Percentiles rank a stretch among this genome's conserved stretches.
Conservation (phyloP, 2,113 vertebrate genomes). For the Sturnus vulgaris region DNA sequence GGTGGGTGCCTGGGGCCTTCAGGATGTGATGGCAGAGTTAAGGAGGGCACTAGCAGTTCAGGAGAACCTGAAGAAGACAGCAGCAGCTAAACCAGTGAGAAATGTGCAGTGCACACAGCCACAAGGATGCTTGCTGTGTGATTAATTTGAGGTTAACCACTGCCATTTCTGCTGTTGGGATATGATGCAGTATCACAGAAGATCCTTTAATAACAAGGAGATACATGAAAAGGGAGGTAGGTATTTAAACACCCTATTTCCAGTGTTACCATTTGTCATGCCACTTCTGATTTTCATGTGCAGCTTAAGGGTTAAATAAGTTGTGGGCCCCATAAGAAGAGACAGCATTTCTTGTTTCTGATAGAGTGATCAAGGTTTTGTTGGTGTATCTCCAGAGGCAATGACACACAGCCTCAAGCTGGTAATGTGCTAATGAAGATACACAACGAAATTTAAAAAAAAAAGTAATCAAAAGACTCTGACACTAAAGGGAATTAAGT, state of each 20-base stretch:
- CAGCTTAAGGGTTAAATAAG: not conserved
- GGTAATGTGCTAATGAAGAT: not conserved
- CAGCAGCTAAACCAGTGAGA: not conserved
- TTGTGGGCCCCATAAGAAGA: not conserved
- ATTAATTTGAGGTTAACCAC: not conserved
- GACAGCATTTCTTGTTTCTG: not conserved
- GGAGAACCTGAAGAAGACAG: not conserved
- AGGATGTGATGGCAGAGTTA: not conserved
- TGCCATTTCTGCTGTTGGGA: not conserved
- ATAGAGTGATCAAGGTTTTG: not conserved
- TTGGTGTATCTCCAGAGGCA: not conserved
- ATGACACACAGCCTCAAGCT: not conserved
- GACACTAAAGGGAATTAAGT: not conserved
- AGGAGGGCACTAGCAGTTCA: not conserved
- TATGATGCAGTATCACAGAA: not conserved
- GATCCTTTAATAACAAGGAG: not conserved
- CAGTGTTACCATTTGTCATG: not conserved
- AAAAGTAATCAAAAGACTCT: not conserved
- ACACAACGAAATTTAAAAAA: not conserved
- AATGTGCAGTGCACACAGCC: not conserved
- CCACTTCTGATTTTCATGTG: not conserved
- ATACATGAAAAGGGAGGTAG: not conserved
- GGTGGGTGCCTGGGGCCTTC: not conserved
- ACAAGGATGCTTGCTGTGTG: not conserved
- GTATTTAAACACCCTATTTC: not conserved